Conservation (phyloP, 2,113 vertebrate genomes). For the Eulemur rufifrons region DNA sequence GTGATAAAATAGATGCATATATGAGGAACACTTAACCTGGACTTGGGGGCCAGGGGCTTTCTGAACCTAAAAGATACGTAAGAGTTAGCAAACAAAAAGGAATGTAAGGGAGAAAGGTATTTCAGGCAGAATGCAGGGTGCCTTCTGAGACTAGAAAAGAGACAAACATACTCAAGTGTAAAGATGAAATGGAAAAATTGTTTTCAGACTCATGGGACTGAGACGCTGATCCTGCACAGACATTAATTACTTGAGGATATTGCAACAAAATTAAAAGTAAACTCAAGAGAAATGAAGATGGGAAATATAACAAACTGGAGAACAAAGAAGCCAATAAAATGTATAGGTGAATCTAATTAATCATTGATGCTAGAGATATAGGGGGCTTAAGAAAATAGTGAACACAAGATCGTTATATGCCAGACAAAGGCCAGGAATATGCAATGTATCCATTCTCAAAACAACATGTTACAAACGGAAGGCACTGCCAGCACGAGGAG, state of each 20-base stretch:
- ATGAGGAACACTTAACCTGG: background rate
- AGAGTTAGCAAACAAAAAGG: background rate
- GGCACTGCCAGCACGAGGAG: background rate
- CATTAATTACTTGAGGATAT: background rate
- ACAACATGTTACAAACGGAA: background rate
- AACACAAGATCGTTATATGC: background rate
- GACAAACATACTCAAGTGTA: background rate
- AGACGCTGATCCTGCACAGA: background rate
- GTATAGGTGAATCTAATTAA: background rate
- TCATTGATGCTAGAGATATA: background rate
- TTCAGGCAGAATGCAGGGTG: background rate
- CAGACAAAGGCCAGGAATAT: background rate
- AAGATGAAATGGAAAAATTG: constrained; percentile 25
- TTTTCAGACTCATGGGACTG: background rate
- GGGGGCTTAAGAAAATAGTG: background rate
- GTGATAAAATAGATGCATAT: background rate
- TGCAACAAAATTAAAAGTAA: background rate
- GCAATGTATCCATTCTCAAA: background rate
- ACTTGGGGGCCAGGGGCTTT: background rate
- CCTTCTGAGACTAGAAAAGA: background rate
- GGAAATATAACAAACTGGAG: background rate
- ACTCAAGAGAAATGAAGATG: background rate
- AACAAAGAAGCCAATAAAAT: background rate
- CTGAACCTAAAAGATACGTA: background rate
- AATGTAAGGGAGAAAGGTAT: background rate